phyloP scores from a whole-genome alignment of 1,140 invertebrate genomes.

The Camponotus pennsylvanicus region DNA sequence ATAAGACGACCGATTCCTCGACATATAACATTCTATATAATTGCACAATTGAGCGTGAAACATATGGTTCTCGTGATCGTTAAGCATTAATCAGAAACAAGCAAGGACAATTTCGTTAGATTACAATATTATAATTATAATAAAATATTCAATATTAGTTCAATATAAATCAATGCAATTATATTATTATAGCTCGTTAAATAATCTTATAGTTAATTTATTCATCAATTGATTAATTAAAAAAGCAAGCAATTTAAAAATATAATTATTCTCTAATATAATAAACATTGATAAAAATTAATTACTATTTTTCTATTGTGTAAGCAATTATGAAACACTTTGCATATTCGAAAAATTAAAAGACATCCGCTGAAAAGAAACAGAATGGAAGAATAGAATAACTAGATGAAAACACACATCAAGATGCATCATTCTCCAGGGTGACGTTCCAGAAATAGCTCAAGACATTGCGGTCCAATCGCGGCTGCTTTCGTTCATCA shows the following conservation, averaged over 20 bases:
- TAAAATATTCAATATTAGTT: not conserved
- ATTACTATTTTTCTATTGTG: slow-evolving; percentile 1
- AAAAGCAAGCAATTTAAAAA: not conserved
- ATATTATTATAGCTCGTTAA: not conserved
- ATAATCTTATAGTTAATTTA: not conserved
- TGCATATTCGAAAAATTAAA: not conserved
- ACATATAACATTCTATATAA: slow-evolving; percentile 35
- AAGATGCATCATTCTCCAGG: slow-evolving; percentile 65
- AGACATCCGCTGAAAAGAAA: slow-evolving; percentile 9
- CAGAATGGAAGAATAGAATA: not conserved
- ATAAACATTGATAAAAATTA: not conserved
- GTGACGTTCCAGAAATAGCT: slow-evolving; percentile 77
- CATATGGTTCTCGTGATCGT: slow-evolving; percentile 3
- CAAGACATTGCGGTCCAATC: slow-evolving; percentile 70
- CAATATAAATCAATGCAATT: not conserved
- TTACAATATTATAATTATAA: not conserved
- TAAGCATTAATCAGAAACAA: not conserved
- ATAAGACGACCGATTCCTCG: slow-evolving; percentile 38
- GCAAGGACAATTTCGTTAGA: slow-evolving; percentile 19
- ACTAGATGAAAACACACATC: slow-evolving; percentile 64
- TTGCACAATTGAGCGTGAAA: slow-evolving; percentile 13
- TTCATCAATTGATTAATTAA: not conserved
- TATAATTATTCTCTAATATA: not conserved
- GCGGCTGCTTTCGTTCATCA: slow-evolving; percentile 76
- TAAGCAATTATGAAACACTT: not conserved